Conservation (phyloP, 92 coral and sea anemone species). For the Desmophyllum pertusum region DNA sequence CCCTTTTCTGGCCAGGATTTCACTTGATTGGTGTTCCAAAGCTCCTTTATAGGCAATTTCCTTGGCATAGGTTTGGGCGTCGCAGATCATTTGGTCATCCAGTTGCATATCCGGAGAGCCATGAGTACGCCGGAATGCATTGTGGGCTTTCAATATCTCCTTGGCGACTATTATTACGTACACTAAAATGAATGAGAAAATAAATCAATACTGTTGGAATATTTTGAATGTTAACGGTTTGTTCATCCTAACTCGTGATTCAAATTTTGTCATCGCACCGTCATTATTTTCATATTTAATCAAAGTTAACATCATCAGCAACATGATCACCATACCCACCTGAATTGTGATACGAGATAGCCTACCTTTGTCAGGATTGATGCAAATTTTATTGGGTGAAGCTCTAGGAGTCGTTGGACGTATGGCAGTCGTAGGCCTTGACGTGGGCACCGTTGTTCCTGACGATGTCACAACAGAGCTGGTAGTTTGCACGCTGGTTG, state of each 20-base stretch:
- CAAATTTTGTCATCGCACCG: too few relatives aligned
- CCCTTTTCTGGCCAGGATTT: constrained; percentile 47
- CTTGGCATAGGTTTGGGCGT: constrained; percentile 76
- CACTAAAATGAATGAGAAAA: not conserved
- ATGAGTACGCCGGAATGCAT: constrained; percentile 73
- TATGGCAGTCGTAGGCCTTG: not conserved
- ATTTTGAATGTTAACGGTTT: not conserved
- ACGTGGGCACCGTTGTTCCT: not conserved
- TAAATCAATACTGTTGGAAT: not conserved
- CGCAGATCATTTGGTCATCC: constrained; percentile 63
- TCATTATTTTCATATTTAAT: not conserved
- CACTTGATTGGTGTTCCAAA: constrained; percentile 70
- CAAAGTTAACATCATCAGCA: not conserved
- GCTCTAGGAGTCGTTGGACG: too few relatives aligned
- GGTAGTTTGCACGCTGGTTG: constrained; percentile 8
- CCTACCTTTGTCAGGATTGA: constrained; percentile 3
- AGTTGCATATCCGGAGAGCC: constrained; percentile 66
- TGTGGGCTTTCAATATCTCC: constrained; percentile 68
- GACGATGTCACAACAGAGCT: not conserved
- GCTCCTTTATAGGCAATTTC: constrained; percentile 53
- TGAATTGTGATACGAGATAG: not conserved
- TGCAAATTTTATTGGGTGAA: not conserved
- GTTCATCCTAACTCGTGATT: not conserved
- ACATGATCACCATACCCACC: too few relatives aligned
- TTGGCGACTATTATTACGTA: constrained; percentile 26